These are phyloP conservation scores for Paramormyrops kingsleyae DNA, from an alignment of 2,113 vertebrate genomes.

Conservation along the genomic window DNA sequence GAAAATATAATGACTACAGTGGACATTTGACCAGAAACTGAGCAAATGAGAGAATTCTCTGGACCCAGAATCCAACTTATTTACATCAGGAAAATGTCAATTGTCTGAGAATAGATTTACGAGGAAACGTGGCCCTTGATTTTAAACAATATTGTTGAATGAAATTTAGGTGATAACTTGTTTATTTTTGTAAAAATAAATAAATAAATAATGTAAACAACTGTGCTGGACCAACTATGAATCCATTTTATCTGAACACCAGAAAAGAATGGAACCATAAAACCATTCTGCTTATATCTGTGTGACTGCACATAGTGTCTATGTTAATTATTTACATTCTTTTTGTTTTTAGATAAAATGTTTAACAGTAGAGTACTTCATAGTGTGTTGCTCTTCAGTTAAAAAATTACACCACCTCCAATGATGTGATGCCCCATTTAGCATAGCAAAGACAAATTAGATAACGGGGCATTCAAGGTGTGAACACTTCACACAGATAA, in stretches of 20 bases:
- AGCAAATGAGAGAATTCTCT: background rate
- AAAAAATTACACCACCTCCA: slow-evolving; percentile 68
- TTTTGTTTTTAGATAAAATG: background rate
- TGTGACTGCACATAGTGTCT: background rate
- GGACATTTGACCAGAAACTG: background rate
- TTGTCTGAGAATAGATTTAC: background rate
- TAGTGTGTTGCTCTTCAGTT: slow-evolving; percentile 57
- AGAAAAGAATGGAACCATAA: background rate
- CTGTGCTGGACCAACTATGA: background rate
- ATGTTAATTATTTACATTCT: background rate
- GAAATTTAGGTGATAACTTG: background rate
- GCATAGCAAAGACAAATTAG: slow-evolving; percentile 73
- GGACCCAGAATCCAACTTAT: background rate
- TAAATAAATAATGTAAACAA: background rate
- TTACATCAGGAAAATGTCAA: background rate
- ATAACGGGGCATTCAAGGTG: slow-evolving; percentile 63
- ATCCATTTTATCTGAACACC: background rate
- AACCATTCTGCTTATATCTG: background rate
- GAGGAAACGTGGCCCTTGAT: background rate
- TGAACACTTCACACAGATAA: slow-evolving; percentile 40
- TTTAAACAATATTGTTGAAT: background rate
- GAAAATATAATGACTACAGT: background rate
- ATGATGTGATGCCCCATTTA: slow-evolving; percentile 70
- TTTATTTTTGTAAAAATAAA: background rate
- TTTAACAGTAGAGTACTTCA: slow-evolving; percentile 8